A percentile compares a stretch with the other conserved stretches of the same genome.
Conservation (phyloP, 1,140 invertebrate genomes). For the Drosophila nasuta region DNA sequence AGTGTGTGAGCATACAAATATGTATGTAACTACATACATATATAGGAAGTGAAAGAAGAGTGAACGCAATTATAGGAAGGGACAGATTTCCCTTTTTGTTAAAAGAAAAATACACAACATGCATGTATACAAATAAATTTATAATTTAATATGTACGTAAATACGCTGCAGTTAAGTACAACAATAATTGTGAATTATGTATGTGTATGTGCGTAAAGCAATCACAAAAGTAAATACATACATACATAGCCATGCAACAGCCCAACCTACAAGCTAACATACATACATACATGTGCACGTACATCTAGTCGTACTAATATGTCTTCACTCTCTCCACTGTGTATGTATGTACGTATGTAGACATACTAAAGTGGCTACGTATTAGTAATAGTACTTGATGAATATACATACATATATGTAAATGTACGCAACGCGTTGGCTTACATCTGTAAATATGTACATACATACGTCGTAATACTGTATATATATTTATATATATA, state of each 20-base stretch:
- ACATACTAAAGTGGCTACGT: conserved; percentile 11
- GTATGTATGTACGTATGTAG: conserved; percentile 12
- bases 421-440: conserved; percentile 2
- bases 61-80: conserved; percentile 27
- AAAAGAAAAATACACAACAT: conserved; percentile 6
- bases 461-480: background rate
- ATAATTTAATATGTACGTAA: background rate
- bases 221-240: conserved; percentile 7
- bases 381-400: conserved; percentile 6
- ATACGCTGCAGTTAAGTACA: conserved; percentile 9
- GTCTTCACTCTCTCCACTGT: conserved; percentile 25
- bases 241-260: conserved; percentile 11
- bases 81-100: conserved; percentile 34
- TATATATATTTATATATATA: background rate
- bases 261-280: conserved; percentile 6
- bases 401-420: background rate
- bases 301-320: conserved; percentile 23
- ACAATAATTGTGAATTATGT: conserved; percentile 5
- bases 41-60: conserved; percentile 35
- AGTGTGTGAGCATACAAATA: conserved; percentile 13
- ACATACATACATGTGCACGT: background rate
- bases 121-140: background rate
- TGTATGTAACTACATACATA: conserved; percentile 8
- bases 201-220: background rate
- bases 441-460: conserved; percentile 13